A percentile compares a stretch with the other conserved stretches of the same genome.
Conservation (phyloP, 2,888 invertebrate genomes). For the Podotricha telesiphe region DNA sequence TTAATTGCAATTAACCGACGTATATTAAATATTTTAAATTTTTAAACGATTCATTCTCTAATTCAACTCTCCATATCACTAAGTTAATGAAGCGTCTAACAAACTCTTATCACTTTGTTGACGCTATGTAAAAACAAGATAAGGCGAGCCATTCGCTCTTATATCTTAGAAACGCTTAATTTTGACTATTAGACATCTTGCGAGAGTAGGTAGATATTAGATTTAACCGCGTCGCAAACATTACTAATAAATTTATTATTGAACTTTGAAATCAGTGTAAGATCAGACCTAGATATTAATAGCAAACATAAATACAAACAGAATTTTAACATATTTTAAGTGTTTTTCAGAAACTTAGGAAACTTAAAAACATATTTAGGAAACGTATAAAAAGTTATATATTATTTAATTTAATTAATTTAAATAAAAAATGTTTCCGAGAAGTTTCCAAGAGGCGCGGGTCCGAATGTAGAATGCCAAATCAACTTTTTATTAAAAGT, state of each 20-base stretch:
- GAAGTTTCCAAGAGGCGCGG: no score
- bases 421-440: no score
- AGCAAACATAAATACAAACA: no score
- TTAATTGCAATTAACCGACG: background rate
- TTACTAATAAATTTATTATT: background rate
- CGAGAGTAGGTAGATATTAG: background rate
- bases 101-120: constrained; percentile 29
- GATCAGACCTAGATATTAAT: no score
- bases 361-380: no score
- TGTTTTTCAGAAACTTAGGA: no score
- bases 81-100: background rate
- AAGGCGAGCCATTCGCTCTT: constrained; percentile 36
- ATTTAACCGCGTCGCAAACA: background rate
- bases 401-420: no score
- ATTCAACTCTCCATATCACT: background rate
- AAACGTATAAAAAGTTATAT: no score
- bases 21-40: background rate
- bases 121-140: constrained; percentile 40
- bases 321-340: no score
- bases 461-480: no score
- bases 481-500: no score
- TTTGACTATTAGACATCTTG: background rate
- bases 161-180: constrained; percentile 26
- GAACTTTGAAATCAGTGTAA: no score
- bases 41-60: background rate